Evolutionary conservation across 2,113 vertebrate genomes (phyloP).

Genomic region (Cebus imitator): DNA sequence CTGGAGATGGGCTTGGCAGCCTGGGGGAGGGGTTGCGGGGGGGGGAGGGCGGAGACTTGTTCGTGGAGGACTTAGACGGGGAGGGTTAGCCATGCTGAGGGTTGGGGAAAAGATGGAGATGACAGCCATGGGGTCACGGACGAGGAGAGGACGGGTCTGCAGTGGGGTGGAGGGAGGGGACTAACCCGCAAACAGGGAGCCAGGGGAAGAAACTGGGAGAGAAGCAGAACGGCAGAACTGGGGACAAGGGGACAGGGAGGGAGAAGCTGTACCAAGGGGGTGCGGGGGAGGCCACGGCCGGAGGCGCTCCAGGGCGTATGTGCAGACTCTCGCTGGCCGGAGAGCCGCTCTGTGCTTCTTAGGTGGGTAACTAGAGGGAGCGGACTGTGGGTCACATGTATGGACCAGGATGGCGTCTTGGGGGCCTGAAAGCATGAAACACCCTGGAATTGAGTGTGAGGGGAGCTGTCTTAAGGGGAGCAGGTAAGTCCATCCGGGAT

Average conservation of each 20-base stretch:
- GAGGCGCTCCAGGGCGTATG: rapidly evolving
- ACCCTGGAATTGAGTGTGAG: background rate
- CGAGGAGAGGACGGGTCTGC: background rate
- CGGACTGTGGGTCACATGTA: rapidly evolving
- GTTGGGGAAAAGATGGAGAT: rapidly evolving
- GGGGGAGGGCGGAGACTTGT: background rate
- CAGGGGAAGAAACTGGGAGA: rapidly evolving
- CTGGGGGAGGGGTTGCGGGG: background rate
- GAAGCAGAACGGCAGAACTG: rapidly evolving
- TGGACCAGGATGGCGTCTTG: background rate
- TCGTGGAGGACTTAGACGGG: background rate
- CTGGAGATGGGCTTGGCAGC: background rate
- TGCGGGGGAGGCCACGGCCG: no score
- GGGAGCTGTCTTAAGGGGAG: rapidly evolving
- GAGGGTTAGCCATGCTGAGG: background rate
- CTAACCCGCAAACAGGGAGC: rapidly evolving
- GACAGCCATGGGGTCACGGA: rapidly evolving
- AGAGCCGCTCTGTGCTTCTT: background rate
- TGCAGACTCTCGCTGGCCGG: rapidly evolving
- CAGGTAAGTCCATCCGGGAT: rapidly evolving
- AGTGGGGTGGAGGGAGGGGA: rapidly evolving
- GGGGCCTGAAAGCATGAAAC: background rate
- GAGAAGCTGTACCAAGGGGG: background rate
- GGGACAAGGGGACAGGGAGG: rapidly evolving
- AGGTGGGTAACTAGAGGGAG: background rate